Evolutionary conservation across 2,888 invertebrate genomes (phyloP).

Genomic region (Alviniconcha strummeri): DNA sequence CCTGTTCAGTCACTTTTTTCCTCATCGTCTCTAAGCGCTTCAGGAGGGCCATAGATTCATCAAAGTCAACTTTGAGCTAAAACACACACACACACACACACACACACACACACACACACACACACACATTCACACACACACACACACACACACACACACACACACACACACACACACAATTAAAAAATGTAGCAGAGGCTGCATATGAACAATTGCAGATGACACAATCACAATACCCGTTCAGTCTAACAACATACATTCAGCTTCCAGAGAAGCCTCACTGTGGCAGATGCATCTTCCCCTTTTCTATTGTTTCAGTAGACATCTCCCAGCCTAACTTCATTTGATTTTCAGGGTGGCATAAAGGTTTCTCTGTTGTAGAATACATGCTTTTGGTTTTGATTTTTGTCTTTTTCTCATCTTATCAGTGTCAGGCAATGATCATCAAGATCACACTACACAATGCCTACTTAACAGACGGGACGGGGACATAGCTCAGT

Average conservation of each 20-base stretch:
- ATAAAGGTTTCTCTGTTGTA: background rate
- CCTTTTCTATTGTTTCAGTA: no score
- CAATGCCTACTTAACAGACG: no score
- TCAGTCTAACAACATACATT: background rate
- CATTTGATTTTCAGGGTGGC: background rate
- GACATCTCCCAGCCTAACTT: background rate
- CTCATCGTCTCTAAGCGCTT: constrained; percentile 11
- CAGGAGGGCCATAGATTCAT: background rate
- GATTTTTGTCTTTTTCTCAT: background rate
- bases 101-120: background rate
- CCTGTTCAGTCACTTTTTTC: constrained; percentile 9
- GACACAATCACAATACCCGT: background rate
- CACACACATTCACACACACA: background rate
- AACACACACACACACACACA: background rate
- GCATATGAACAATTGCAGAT: background rate
- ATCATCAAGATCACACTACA: no score
- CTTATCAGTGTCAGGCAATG: no score
- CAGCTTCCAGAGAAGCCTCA: background rate
- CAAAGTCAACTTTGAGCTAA: constrained; percentile 21
- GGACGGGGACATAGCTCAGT: no score
- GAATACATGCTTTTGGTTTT: background rate
- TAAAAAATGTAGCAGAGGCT: background rate
- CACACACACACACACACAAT: background rate
- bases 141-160: background rate
- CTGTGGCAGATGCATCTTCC: no score